Base-by-base conservation (phyloP, 2,888 invertebrate genomes). In the Eupithecia vulgata region DNA sequence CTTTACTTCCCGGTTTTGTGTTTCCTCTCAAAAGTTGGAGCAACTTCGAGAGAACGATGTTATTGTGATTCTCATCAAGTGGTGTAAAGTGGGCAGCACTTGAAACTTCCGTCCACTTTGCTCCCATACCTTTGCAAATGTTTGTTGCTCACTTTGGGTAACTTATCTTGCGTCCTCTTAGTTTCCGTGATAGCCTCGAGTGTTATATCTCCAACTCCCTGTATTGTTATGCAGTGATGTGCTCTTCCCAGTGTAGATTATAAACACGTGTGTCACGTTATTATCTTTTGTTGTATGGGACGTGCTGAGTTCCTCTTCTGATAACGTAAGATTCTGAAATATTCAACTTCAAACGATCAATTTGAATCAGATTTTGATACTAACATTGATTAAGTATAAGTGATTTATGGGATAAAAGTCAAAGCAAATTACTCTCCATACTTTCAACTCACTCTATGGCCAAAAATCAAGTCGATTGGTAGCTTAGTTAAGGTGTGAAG, bases 51-150 rank as follows among this genome's bases (percentile, higher is more conserved):
- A 72, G 61, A 64, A 73, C 66, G 45, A 62, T 68, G 73, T 73
- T 77, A 75, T 79, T 73, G 74, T 76, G 75, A 75, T 76, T 70
- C 65, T 79, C 72, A 68, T 76, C 77, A 73, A 74, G 62, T 74
- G 65, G 65, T 37, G 65, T 25, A 65, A 65, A 65, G 65, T 65
- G 65, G 65, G 65, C 37, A 65, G 25, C 65, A 65, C 65, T 65
- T 68, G 59, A 69, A 80, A 75, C 74, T 80, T 78, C 70, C 71
- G 77, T 71, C 76, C 75, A 79, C 73, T 76, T 72, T 67, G 61
- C 71, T 68, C 37, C 70, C 52, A 71, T 73, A 75, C 75, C 71
- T 78, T 68, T 74, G 71, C 64, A 72, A 78, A 76, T 72, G 73
- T 75, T 80, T 75, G 66, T 71, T 68, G 69, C 68, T 69, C 59